A percentile compares a stretch with the other conserved stretches of the same genome.
Conservation (phyloP, 2,797 vertebrate genomes). For the Miichthys miiuy region DNA sequence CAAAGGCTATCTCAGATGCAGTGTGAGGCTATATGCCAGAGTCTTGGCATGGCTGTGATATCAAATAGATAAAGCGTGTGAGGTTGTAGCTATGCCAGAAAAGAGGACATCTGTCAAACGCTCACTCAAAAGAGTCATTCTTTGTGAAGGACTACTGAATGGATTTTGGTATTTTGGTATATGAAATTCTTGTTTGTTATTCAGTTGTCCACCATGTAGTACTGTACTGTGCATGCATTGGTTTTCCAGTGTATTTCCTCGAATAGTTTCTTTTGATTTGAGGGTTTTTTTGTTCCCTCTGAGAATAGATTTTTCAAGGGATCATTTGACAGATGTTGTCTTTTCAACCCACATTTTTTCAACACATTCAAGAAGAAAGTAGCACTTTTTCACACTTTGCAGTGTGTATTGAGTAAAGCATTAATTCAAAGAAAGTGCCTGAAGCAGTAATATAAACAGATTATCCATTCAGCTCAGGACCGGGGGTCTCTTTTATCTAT, state of each 20-base stretch:
- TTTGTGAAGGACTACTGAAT: conserved; percentile 33
- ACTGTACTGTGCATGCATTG: conserved; percentile 16
- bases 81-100: conserved; percentile 50
- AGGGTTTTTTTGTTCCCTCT: conserved; percentile 23
- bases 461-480: conserved; percentile 77
- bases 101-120: conserved; percentile 60
- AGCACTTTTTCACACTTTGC: conserved; percentile 42
- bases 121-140: conserved; percentile 47
- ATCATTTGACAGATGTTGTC: conserved; percentile 65
- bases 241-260: conserved; percentile 20
- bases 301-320: conserved; percentile 44
- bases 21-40: conserved; percentile 60
- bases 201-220: conserved; percentile 29
- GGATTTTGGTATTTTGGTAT: neutral
- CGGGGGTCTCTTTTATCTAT: conserved; percentile 66
- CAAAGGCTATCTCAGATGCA: conserved; percentile 70
- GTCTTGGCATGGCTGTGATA: conserved; percentile 51
- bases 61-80: conserved; percentile 52
- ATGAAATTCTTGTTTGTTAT: conserved; percentile 28
- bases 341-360: conserved; percentile 50
- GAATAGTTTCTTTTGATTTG: conserved; percentile 32
- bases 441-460: conserved; percentile 73
- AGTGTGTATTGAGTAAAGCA: conserved; percentile 71
- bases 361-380: conserved; percentile 56
- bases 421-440: conserved; percentile 77